A percentile compares a stretch with the other conserved stretches of the same genome.
Conservation (phyloP, 1,140 invertebrate genomes). For the Platorchestia sp. region DNA sequence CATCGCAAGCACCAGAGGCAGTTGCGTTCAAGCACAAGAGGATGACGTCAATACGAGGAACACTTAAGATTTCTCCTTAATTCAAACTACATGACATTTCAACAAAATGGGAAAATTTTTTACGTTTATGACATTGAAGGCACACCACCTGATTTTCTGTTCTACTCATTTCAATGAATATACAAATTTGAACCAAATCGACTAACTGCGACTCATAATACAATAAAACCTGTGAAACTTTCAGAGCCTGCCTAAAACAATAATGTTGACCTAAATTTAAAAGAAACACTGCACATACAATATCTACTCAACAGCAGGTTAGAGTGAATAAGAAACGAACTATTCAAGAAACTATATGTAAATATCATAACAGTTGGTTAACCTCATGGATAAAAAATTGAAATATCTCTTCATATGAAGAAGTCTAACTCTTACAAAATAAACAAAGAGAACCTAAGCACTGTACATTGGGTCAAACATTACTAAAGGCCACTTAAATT, state of each 20-base stretch:
- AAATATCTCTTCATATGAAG: too few relatives aligned
- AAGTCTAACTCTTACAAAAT: too few relatives aligned
- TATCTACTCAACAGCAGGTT: too few relatives aligned
- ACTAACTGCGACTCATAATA: too few relatives aligned
- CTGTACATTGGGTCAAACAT: not conserved
- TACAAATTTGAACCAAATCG: not conserved
- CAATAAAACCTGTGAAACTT: too few relatives aligned
- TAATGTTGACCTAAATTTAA: too few relatives aligned
- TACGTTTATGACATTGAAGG: not conserved
- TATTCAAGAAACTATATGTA: too few relatives aligned
- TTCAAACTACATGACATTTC: not conserved
- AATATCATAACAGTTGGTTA: too few relatives aligned
- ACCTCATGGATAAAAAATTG: too few relatives aligned
- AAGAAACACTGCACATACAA: too few relatives aligned
- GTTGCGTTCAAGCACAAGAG: not conserved
- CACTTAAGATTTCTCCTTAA: not conserved
- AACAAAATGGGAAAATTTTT: not conserved
- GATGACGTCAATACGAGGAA: not conserved
- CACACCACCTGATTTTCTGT: not conserved
- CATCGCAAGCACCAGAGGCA: not conserved
- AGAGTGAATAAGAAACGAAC: too few relatives aligned
- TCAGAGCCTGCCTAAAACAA: too few relatives aligned
- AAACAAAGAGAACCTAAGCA: not conserved
- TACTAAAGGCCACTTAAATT: not conserved
- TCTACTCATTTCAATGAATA: not conserved